These are phyloP conservation scores for Synanthedon andrenaeformis DNA, from an alignment of 2,888 invertebrate species.

Conservation along the genomic window DNA sequence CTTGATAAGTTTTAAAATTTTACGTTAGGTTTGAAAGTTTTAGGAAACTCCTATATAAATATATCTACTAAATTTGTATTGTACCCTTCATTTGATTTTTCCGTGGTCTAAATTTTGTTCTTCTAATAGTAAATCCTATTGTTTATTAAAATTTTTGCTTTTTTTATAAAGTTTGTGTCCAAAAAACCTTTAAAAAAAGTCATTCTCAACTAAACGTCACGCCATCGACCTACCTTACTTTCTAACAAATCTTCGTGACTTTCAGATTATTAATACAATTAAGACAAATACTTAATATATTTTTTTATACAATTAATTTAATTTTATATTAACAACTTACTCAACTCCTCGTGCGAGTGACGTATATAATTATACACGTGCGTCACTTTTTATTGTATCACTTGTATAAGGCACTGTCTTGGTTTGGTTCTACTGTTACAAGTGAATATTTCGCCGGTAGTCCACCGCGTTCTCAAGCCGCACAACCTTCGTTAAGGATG, in stretches of 20 bases:
- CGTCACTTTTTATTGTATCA: background rate
- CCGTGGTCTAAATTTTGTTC: too few relatives aligned
- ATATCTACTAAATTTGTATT: too few relatives aligned
- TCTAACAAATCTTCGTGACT: background rate
- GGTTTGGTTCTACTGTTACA: background rate
- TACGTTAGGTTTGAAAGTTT: too few relatives aligned
- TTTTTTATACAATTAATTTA: background rate
- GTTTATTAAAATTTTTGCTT: too few relatives aligned
- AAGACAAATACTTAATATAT: background rate
- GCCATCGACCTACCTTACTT: background rate
- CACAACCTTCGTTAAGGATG: background rate
- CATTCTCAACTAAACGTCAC: background rate
- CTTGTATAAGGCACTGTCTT: background rate
- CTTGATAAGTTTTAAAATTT: too few relatives aligned
- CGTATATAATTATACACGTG: background rate
- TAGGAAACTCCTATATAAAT: too few relatives aligned
- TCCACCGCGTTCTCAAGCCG: background rate
- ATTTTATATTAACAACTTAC: background rate
- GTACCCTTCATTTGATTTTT: too few relatives aligned
- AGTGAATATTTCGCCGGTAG: background rate
- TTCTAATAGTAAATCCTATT: too few relatives aligned
- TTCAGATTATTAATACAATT: background rate
- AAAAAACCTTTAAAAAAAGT: too few relatives aligned
- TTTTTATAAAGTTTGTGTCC: too few relatives aligned
- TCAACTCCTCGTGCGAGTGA: background rate